These are phyloP conservation scores for Matsumyia berberina DNA, from an alignment of 2,888 invertebrate species.

Conservation along the genomic window DNA sequence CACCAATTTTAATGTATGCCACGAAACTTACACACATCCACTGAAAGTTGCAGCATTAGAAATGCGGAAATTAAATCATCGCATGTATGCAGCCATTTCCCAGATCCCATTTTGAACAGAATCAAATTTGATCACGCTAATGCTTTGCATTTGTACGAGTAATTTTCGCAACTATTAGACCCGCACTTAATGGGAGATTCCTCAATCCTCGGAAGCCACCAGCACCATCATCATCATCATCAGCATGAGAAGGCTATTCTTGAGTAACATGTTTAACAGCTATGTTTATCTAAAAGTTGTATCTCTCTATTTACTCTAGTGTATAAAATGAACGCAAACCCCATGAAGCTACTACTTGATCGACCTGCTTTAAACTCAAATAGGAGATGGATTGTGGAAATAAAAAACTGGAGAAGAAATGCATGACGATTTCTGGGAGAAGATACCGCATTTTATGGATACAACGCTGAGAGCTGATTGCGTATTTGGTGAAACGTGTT, in stretches of 20 bases:
- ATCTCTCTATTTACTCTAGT: slow-evolving; percentile 46
- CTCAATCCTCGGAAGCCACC: slow-evolving; percentile 38
- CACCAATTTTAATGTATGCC: slow-evolving; percentile 20
- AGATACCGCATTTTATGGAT: slow-evolving; percentile 39
- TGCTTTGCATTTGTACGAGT: slow-evolving; percentile 24
- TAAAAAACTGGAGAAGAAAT: slow-evolving; percentile 12
- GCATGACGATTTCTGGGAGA: slow-evolving; percentile 45
- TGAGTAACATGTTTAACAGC: slow-evolving; percentile 60
- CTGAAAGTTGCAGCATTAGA: slow-evolving; percentile 5
- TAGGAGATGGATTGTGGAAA: slow-evolving; percentile 40
- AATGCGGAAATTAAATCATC: slow-evolving; percentile 60
- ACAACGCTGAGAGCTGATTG: slow-evolving; percentile 44
- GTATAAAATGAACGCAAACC: slow-evolving; percentile 50
- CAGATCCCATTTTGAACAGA: slow-evolving; percentile 40
- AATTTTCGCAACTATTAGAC: slow-evolving; percentile 62
- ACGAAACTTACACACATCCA: neutral
- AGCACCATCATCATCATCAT: too few relatives aligned
- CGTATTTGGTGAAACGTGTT: slow-evolving; percentile 68
- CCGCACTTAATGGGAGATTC: slow-evolving; percentile 54
- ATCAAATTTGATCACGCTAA: slow-evolving; percentile 46
- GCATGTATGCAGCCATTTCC: slow-evolving; percentile 53
- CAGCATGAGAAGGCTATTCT: slow-evolving; percentile 49
- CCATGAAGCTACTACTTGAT: slow-evolving; percentile 67
- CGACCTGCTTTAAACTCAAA: slow-evolving; percentile 67
- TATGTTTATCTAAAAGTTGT: slow-evolving; percentile 55